Evolutionary conservation across 92 coral and sea anemone genomes (phyloP).

Genomic region (Meandrina meandrites): DNA sequence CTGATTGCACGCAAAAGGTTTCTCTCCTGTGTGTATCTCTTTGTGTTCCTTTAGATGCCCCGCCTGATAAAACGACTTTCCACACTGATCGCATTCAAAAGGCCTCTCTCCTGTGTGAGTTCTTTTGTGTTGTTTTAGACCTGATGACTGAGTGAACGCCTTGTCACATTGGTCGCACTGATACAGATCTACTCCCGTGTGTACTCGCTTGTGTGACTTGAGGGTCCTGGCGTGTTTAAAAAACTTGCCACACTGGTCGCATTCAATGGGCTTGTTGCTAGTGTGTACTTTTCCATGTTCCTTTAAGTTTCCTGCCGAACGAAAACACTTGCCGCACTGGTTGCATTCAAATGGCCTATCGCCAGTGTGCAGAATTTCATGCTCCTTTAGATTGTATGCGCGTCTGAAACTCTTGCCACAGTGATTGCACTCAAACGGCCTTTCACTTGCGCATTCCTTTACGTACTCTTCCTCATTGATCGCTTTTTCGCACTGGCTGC

Average conservation of each 20-base stretch:
- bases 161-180: constrained; percentile 4
- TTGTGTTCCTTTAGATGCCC: constrained; percentile 30
- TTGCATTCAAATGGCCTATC: not conserved
- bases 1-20: not conserved
- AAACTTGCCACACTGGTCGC: constrained; percentile 7
- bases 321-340: not conserved
- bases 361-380: constrained; percentile 45
- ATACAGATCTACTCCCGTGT: not conserved
- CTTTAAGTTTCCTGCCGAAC: not conserved
- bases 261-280: not conserved
- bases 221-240: not conserved
- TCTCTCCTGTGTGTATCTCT: constrained; percentile 19
- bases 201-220: not conserved
- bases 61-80: constrained; percentile 10
- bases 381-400: constrained; percentile 25
- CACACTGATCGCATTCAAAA: constrained; percentile 16
- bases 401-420: too few species aligned
- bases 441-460: too few species aligned
- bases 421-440: too few species aligned
- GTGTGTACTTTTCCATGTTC: not conserved
- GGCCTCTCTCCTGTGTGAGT: constrained; percentile 8
- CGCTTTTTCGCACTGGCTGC: not conserved
- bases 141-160: not conserved
- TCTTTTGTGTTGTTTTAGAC: not conserved
- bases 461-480: too few species aligned